Percentiles rank a stretch among this genome's conserved stretches.
phyloP scores from a whole-genome alignment of 2,888 invertebrate genomes.

The Junonia oenone region DNA sequence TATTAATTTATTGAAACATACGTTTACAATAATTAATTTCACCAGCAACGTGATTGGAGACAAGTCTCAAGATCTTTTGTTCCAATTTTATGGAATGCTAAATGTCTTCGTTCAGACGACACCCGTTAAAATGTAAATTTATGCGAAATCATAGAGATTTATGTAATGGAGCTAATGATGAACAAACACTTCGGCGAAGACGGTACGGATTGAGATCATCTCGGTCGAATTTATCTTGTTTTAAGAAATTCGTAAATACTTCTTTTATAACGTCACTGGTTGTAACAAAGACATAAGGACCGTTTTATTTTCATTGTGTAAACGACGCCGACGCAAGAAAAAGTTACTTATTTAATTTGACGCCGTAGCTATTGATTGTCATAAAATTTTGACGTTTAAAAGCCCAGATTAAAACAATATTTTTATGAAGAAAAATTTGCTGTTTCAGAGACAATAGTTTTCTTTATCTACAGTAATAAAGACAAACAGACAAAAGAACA shows the following conservation, averaged over 20 bases:
- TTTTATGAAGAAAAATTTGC: no score
- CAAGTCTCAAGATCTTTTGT: conserved; percentile 50
- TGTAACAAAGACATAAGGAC: background rate
- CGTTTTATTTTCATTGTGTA: background rate
- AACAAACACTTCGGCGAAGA: conserved; percentile 37
- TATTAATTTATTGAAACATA: background rate
- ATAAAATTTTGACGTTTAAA: no score
- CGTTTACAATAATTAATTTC: background rate
- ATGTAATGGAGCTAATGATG: conserved; percentile 48
- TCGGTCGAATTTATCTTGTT: conserved; percentile 5
- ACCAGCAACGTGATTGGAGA: conserved; percentile 32
- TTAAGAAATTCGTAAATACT: conserved; percentile 5
- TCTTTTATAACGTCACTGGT: background rate
- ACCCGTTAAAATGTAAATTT: conserved; percentile 64
- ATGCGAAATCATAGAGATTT: conserved; percentile 61
- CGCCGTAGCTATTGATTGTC: background rate
- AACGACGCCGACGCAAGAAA: no score
- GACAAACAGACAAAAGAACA: no score
- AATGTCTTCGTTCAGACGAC: conserved; percentile 43
- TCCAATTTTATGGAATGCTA: conserved; percentile 60
- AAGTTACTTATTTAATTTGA: no score
- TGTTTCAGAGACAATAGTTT: no score
- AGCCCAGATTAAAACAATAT: no score
- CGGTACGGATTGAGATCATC: conserved; percentile 8
- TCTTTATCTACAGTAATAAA: no score